These are phyloP conservation scores for Drosophila gunungcola DNA, from an alignment of 1,140 invertebrate species.

Conservation along the genomic window DNA sequence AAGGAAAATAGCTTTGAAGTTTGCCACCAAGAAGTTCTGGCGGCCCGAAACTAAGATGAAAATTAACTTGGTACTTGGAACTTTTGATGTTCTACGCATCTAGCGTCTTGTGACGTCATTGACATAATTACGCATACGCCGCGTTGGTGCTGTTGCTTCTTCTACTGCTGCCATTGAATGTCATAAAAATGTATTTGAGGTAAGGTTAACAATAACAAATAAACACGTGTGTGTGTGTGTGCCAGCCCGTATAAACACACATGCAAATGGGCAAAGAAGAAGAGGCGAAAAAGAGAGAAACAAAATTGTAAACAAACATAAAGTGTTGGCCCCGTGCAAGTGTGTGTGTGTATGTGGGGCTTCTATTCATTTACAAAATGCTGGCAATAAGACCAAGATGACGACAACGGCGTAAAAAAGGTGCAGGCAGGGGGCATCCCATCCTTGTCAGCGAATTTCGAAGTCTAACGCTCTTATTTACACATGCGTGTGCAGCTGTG, in stretches of 20 bases:
- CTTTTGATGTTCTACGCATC: not conserved
- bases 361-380: constrained; percentile 75
- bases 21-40: constrained; percentile 37
- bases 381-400: constrained; percentile 71
- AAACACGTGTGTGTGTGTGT: constrained; percentile 52
- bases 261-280: constrained; percentile 53
- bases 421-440: not conserved
- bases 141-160: constrained; percentile 12
- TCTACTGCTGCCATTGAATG: constrained; percentile 63
- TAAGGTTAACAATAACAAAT: constrained; percentile 81
- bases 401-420: constrained; percentile 36
- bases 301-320: constrained; percentile 72
- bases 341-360: constrained; percentile 8
- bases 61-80: constrained; percentile 60
- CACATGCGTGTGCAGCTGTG: constrained; percentile 58
- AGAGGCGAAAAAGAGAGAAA: constrained; percentile 19
- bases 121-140: constrained; percentile 43
- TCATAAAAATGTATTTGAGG: constrained; percentile 78
- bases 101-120: constrained; percentile 39
- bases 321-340: constrained; percentile 40
- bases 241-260: constrained; percentile 36
- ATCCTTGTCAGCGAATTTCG: constrained; percentile 57
- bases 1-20: constrained; percentile 71
- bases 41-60: constrained; percentile 56
- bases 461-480: constrained; percentile 74